A percentile compares a stretch with the other conserved stretches of the same genome.
These are phyloP conservation scores for Macrotus californicus DNA, from an alignment of 2,113 vertebrate genomes.

Conservation along the genomic window DNA sequence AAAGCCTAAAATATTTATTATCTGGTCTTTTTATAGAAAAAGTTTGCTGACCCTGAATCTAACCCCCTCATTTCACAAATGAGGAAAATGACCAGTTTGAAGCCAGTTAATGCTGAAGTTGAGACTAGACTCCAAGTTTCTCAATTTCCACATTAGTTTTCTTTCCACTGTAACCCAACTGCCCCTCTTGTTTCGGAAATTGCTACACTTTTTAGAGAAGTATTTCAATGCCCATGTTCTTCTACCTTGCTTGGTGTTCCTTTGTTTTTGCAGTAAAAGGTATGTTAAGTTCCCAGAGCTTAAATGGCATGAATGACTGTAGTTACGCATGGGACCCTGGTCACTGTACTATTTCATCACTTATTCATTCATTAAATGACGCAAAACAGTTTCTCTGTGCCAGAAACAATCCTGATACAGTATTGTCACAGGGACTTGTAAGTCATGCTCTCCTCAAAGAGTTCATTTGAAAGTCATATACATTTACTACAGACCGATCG, in stretches of 20 bases:
- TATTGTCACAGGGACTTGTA: background rate
- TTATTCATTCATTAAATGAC: background rate
- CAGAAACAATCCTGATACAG: background rate
- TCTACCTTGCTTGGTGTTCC: background rate
- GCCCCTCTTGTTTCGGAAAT: background rate
- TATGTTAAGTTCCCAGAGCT: background rate
- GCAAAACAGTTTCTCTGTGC: background rate
- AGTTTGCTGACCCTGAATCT: background rate
- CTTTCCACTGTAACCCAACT: background rate
- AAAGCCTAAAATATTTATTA: background rate
- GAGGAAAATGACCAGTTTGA: background rate
- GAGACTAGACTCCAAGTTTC: background rate
- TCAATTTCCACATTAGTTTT: background rate
- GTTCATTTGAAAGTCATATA: background rate
- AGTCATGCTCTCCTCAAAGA: background rate
- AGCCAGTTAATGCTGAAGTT: background rate
- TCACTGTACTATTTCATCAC: background rate
- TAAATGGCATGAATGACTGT: background rate
- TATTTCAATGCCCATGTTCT: background rate
- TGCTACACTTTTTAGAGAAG: background rate
- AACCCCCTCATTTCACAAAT: background rate
- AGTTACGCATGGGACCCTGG: background rate
- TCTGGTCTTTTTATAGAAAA: background rate
- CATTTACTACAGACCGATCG: background rate
- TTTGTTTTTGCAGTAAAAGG: background rate